Evolutionary conservation across 2,113 vertebrate genomes (phyloP).

Genomic region (Psilopogon haemacephalus): DNA sequence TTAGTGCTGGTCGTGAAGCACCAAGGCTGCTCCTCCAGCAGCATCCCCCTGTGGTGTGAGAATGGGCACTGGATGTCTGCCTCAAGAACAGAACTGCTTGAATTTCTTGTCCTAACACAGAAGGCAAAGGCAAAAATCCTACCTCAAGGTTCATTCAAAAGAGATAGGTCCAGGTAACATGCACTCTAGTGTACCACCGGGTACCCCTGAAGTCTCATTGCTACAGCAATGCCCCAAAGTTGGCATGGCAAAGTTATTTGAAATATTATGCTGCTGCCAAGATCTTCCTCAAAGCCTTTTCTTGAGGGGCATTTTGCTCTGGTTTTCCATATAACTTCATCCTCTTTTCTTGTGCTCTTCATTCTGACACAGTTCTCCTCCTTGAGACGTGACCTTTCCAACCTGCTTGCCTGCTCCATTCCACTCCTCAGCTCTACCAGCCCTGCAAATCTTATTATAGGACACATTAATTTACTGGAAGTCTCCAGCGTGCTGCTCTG

Average conservation of each 20-base stretch:
- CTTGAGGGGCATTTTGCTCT: background rate
- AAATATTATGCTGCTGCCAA: background rate
- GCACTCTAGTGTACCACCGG: background rate
- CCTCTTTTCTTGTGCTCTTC: background rate
- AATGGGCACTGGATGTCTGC: background rate
- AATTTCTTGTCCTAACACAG: background rate
- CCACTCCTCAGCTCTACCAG: background rate
- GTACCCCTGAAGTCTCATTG: background rate
- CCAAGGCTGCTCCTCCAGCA: background rate
- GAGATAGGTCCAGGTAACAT: background rate
- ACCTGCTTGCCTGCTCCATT: background rate
- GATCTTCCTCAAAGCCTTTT: background rate
- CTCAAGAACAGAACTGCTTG: accelerated
- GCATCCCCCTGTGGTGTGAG: background rate
- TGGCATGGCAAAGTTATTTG: background rate
- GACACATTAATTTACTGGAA: conserved; percentile 29
- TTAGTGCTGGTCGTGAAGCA: accelerated
- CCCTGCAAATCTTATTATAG: conserved; percentile 41
- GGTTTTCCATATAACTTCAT: background rate
- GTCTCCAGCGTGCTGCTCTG: conserved; percentile 15
- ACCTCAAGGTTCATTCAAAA: background rate
- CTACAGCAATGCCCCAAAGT: background rate
- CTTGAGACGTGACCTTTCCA: conserved; percentile 4
- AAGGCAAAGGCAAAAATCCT: background rate
- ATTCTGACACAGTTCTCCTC: background rate